phyloP scores from a whole-genome alignment of 2,113 vertebrate genomes.

The Oostethus manadensis region DNA sequence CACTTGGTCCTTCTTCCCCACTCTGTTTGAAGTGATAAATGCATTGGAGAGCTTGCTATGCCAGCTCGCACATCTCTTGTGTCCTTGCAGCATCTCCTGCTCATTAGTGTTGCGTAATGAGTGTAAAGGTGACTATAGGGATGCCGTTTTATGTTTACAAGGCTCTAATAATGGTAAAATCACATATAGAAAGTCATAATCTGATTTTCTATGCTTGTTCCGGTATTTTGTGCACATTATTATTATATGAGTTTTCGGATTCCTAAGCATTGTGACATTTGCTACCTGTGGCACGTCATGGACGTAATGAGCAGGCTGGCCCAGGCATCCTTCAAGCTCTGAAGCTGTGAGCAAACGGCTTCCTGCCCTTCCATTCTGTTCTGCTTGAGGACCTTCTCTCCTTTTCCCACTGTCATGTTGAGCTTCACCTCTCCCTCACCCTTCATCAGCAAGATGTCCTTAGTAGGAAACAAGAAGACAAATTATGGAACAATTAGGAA shows the following conservation, averaged over 20 bases:
- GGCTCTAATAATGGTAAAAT: too few species aligned
- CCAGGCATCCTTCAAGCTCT: conserved; percentile 83
- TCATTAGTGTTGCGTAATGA: too few species aligned
- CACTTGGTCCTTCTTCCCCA: too few species aligned
- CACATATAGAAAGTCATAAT: too few species aligned
- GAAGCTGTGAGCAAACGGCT: conserved; percentile 77
- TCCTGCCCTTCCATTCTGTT: conserved; percentile 82
- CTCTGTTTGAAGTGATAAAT: too few species aligned
- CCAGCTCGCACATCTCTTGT: too few species aligned
- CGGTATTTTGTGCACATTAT: not conserved
- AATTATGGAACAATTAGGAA: not conserved
- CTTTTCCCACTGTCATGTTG: conserved; percentile 94
- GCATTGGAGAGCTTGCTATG: too few species aligned
- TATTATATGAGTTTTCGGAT: not conserved
- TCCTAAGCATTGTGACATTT: not conserved
- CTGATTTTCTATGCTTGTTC: too few species aligned
- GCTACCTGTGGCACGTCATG: conserved; percentile 84
- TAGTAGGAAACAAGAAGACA: conserved; percentile 37
- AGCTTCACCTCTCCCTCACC: conserved; percentile 94
- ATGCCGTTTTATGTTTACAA: too few species aligned
- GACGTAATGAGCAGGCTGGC: conserved; percentile 78
- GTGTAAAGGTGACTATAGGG: too few species aligned
- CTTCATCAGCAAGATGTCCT: conserved; percentile 93
- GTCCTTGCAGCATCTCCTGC: too few species aligned
- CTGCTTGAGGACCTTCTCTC: conserved; percentile 84